Evolutionary conservation across 2,113 vertebrate genomes (phyloP).

Genomic region (Gallinago paraguaiae): DNA sequence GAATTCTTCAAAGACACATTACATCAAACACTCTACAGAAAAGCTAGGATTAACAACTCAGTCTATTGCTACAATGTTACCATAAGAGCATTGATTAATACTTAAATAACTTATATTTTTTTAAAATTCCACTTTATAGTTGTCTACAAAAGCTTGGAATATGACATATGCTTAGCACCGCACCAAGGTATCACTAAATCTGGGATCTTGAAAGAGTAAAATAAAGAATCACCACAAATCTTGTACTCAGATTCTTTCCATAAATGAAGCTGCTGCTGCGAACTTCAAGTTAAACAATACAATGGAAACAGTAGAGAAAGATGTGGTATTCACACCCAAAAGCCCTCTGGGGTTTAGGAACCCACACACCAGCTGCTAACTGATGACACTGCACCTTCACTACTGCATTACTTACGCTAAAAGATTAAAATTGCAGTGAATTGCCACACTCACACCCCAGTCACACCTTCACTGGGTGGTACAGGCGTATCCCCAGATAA

Average conservation of each 20-base stretch:
- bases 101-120: neutral
- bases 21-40: neutral
- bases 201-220: neutral
- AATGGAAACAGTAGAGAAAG: neutral
- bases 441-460: neutral
- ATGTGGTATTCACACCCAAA: neutral
- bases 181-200: neutral
- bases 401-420: fast-evolving
- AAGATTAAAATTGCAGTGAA: neutral
- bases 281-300: neutral
- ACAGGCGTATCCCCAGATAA: neutral
- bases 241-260: neutral
- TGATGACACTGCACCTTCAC: neutral
- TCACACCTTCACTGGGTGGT: fast-evolving
- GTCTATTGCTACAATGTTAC: neutral
- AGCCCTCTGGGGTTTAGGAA: neutral
- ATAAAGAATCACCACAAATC: neutral
- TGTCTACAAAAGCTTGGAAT: neutral
- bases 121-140: neutral
- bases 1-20: neutral
- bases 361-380: neutral
- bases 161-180: neutral
- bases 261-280: neutral
- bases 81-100: neutral
- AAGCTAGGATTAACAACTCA: neutral